These are phyloP conservation scores for Petrocephalus microphthalmus DNA, from an alignment of 2,113 vertebrate genomes.

Conservation along the genomic window DNA sequence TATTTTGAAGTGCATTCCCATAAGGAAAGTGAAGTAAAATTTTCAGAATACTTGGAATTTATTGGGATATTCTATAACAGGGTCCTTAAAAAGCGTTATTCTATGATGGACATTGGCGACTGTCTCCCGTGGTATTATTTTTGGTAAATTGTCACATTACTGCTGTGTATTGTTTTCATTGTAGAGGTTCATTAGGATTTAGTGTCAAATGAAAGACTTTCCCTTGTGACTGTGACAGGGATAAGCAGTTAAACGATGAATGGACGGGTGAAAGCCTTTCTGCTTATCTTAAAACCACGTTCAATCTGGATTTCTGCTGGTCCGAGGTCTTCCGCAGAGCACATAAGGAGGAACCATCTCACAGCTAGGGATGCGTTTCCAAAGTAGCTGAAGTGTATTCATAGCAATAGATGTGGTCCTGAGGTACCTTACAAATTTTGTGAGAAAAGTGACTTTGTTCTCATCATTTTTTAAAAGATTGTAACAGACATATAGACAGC, in stretches of 20 bases:
- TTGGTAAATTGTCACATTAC: neutral
- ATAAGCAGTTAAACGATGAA: neutral
- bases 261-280: neutral
- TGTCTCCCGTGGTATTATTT: neutral
- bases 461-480: neutral
- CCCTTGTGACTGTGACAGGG: neutral
- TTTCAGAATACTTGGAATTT: neutral
- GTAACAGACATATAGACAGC: neutral
- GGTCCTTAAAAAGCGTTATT: neutral
- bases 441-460: neutral
- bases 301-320: neutral
- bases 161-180: neutral
- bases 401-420: conserved; percentile 13
- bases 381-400: conserved; percentile 17
- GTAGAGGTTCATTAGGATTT: neutral
- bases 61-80: neutral
- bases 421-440: neutral
- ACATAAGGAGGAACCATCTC: neutral
- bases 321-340: conserved; percentile 21
- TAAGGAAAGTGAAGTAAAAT: neutral
- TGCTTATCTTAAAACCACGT: neutral
- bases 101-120: neutral
- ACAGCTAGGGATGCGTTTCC: neutral
- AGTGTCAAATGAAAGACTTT: neutral
- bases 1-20: neutral